Evolutionary conservation across 2,113 vertebrate genomes (phyloP).

Genomic region (Carassius gibelio): DNA sequence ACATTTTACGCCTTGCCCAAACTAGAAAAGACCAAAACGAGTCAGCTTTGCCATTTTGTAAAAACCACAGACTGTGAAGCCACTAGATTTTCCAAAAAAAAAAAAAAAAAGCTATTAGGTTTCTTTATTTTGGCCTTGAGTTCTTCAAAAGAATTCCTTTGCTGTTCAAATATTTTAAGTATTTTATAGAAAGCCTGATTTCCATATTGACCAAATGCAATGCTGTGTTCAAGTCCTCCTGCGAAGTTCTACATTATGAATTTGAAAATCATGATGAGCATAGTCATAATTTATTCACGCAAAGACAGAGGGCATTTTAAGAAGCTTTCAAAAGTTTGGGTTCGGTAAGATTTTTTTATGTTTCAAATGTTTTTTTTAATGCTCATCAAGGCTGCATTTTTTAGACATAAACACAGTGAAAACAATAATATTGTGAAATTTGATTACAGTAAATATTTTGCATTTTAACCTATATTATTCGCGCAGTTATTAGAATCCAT

Average conservation of each 20-base stretch:
- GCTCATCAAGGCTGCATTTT: neutral
- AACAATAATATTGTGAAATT: neutral
- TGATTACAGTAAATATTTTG: neutral
- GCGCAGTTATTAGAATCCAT: neutral
- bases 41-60: conserved; percentile 28
- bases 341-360: neutral
- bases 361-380: neutral
- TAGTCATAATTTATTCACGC: neutral
- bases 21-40: conserved; percentile 33
- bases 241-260: neutral
- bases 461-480: neutral
- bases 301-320: neutral
- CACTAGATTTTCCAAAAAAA: neutral
- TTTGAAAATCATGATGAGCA: neutral
- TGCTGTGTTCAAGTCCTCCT: neutral
- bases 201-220: neutral
- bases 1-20: conserved; percentile 43
- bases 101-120: neutral
- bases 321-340: neutral
- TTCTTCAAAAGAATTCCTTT: neutral
- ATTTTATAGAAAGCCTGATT: neutral
- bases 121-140: conserved; percentile 8
- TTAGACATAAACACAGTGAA: neutral
- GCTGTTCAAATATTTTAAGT: too few relatives aligned
- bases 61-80: neutral